Conservation (phyloP, 2,888 invertebrate genomes). For the Folsomia manolachei region DNA sequence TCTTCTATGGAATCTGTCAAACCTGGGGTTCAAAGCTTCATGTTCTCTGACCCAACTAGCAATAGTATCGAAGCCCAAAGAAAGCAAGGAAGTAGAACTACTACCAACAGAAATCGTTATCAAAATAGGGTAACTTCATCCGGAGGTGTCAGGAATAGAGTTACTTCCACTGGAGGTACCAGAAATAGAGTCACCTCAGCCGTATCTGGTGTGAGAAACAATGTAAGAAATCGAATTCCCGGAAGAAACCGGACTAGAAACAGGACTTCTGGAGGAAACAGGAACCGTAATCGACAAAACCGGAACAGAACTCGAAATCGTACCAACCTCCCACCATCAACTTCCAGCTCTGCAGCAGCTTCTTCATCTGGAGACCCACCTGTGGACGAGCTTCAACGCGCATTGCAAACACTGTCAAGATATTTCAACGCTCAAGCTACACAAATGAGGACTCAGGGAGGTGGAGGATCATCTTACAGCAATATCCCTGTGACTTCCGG, state of each 20-base stretch:
- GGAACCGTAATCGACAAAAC: constrained; percentile 2
- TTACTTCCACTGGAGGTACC: background rate
- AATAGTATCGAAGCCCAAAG: constrained; percentile 2
- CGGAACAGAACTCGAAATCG: constrained; percentile 12
- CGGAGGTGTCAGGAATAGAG: too few species aligned
- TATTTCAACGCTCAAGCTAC: constrained; percentile 2
- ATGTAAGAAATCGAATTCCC: background rate
- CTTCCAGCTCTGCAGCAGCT: background rate
- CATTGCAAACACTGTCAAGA: background rate
- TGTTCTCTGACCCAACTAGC: constrained; percentile 15
- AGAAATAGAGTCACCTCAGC: too few species aligned
- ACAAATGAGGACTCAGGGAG: background rate
- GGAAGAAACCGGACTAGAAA: background rate
- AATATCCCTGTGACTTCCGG: background rate
- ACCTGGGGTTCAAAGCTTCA: too few species aligned
- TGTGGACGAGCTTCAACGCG: background rate
- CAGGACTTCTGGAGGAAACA: too few species aligned
- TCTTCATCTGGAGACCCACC: background rate
- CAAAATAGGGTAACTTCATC: too few species aligned
- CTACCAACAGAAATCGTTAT: background rate
- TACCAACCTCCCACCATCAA: background rate
- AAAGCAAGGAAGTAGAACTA: background rate
- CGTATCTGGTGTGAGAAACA: background rate
- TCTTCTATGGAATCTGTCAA: background rate
- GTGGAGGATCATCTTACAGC: constrained; percentile 3